Base-by-base conservation (phyloP, 30 jellyfish, hydroid and myxozoan genomes). In the Aurelia aurita complex sp. Pacific region DNA sequence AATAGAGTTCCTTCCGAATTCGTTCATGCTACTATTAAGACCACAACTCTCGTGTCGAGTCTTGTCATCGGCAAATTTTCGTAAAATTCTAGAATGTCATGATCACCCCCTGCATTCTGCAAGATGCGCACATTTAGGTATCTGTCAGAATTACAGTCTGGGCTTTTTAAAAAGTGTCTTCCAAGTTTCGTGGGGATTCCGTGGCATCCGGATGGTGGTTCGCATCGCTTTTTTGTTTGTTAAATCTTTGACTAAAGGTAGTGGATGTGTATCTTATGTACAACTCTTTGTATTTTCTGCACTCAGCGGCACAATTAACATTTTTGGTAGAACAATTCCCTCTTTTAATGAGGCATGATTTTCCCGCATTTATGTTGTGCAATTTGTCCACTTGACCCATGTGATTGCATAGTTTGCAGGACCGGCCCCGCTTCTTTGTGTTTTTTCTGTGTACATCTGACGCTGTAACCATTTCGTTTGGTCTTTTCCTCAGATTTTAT, bases 341-440 rank as follows among this genome's bases (percentile, higher is more conserved):
- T 59, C 68, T 23, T 23, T 23, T 23, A 23, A 23, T 23, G 29
- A 23, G 29, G 29, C 68, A 2, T 59, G 68, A 59, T 59, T 59
- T 59, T 59, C 68, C 68, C 11, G 68, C 5, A 7, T 59, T 59
- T 3, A 12, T 59, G 68, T 59, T 59, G 13, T 59, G 68, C 11
- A 7, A 59, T 59, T 59, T 3, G 9, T 59, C 29, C 5, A 59
- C 3, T 59, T 59, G 68, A 2, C 68, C 68, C 68, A 59, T 59
- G 68, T 59, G 68, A 12, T 59, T 7, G 68, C 68, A 59, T 59
- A 59, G 68, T 59, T 59, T 59, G 29, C 68, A 59, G 68, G 68
- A 12, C 68, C 68, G 5, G 68, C 68, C 68, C 68, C 68, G 68
- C 68, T 59, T 59, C 11, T 59, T 59, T 59, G 68, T 59, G 68